phyloP scores from a whole-genome alignment of 2,888 invertebrate species.

The Ophion obscuratus region DNA sequence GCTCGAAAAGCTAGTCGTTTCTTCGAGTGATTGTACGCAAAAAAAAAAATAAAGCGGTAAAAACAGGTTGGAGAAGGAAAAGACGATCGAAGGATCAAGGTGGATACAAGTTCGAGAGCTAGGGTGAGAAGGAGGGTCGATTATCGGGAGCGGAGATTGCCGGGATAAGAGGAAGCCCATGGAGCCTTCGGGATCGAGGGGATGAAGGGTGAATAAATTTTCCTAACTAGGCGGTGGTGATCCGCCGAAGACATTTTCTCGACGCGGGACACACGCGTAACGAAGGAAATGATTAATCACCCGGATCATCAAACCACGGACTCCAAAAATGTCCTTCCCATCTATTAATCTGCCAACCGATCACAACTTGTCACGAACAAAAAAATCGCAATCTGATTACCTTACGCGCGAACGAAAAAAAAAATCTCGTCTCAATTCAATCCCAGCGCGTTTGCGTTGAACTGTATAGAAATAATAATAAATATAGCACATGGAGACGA shows the following conservation, averaged over 20 bases:
- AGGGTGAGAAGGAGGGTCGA: conserved; percentile 22
- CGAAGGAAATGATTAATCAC: not conserved
- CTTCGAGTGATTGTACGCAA: conserved; percentile 56
- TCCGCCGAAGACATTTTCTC: conserved; percentile 42
- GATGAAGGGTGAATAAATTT: conserved; percentile 18
- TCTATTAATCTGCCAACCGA: too few relatives aligned
- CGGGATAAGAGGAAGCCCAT: conserved; percentile 21
- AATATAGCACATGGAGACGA: too few relatives aligned
- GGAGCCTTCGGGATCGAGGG: conserved; percentile 8
- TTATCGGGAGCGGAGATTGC: conserved; percentile 57
- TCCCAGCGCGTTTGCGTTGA: too few relatives aligned
- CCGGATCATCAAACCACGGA: too few relatives aligned
- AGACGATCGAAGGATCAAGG: conserved; percentile 26
- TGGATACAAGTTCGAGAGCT: conserved; percentile 3
- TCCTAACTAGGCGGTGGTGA: conserved; percentile 30
- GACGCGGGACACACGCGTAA: conserved; percentile 23
- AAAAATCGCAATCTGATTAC: too few relatives aligned
- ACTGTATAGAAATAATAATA: too few relatives aligned
- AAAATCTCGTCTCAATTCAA: too few relatives aligned
- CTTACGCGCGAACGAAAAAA: too few relatives aligned
- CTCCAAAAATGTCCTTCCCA: too few relatives aligned
- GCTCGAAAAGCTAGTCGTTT: conserved; percentile 43
- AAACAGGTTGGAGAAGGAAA: not conserved
- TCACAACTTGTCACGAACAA: too few relatives aligned
- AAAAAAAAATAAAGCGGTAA: conserved; percentile 22